Conservation (phyloP, 2,888 invertebrate species). For the Aricia artaxerxes region DNA sequence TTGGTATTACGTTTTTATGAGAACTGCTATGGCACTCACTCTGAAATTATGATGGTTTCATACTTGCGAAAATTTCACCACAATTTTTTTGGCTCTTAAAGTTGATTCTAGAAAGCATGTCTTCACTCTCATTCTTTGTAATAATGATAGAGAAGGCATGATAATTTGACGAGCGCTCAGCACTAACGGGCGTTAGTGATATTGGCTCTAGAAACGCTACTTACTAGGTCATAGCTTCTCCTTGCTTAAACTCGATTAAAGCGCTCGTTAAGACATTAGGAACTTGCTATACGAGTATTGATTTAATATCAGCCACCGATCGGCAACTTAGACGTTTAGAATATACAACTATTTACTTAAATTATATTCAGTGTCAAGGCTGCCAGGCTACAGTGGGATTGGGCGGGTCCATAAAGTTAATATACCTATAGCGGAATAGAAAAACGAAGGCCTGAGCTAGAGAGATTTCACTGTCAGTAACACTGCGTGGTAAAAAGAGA, state of each 20-base stretch:
- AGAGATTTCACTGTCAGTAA: too few species aligned
- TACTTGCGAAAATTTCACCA: too few species aligned
- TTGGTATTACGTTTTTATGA: too few species aligned
- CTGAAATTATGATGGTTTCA: too few species aligned
- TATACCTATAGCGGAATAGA: too few species aligned
- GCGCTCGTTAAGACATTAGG: conserved; percentile 2
- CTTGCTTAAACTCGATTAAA: conserved; percentile 12
- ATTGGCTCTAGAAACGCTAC: background rate
- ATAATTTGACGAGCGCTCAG: background rate
- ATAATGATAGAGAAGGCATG: background rate
- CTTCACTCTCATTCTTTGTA: background rate
- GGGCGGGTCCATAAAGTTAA: too few species aligned
- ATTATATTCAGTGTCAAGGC: too few species aligned
- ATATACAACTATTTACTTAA: background rate
- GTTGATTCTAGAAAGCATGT: background rate
- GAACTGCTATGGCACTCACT: too few species aligned
- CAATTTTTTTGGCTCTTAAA: too few species aligned
- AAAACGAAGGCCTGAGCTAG: too few species aligned
- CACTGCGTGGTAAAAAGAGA: too few species aligned
- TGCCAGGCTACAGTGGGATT: too few species aligned
- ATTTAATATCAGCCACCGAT: background rate
- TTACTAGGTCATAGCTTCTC: background rate
- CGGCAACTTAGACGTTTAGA: background rate
- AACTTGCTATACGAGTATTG: background rate
- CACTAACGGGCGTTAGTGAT: background rate